These are phyloP conservation scores for Lycia hirtaria DNA, from an alignment of 2,888 invertebrate genomes.

Conservation along the genomic window DNA sequence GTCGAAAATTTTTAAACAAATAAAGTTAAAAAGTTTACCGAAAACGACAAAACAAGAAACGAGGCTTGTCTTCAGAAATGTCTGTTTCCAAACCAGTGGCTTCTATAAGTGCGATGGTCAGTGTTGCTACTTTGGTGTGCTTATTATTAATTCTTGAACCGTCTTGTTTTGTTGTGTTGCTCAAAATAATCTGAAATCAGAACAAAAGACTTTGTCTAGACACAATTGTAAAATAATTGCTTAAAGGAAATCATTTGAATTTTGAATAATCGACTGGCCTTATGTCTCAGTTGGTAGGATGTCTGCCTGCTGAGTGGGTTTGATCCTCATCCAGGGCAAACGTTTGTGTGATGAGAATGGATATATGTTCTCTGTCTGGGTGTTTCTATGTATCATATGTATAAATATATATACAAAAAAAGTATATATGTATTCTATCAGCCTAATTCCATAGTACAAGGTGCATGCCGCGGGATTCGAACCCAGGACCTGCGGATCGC, in stretches of 20 bases:
- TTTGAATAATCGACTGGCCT: no score
- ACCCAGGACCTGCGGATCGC: no score
- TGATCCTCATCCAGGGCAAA: no score
- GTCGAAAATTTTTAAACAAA: neutral
- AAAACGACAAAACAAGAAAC: conserved; percentile 95
- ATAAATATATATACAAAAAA: no score
- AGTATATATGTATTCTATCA: no score
- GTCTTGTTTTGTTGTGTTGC: conserved; percentile 66
- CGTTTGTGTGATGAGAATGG: no score
- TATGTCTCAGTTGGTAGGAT: no score
- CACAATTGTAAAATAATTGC: neutral
- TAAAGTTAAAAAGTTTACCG: conserved; percentile 55
- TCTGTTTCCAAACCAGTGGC: conserved; percentile 92
- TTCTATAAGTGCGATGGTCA: conserved; percentile 97
- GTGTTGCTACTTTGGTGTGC: conserved; percentile 86
- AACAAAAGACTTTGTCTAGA: neutral
- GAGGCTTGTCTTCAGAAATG: conserved; percentile 91
- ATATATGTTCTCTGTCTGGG: no score
- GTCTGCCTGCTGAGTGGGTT: no score
- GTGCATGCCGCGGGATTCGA: no score
- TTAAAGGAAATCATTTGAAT: conserved; percentile 41
- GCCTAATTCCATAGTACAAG: no score
- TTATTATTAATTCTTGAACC: conserved; percentile 55
- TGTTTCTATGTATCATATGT: no score
- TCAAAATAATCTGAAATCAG: conserved; percentile 64